Percentiles rank a stretch among this genome's conserved stretches.
Evolutionary conservation across 1,140 invertebrate genomes (phyloP).

Genomic region (Melanaphis sacchari): DNA sequence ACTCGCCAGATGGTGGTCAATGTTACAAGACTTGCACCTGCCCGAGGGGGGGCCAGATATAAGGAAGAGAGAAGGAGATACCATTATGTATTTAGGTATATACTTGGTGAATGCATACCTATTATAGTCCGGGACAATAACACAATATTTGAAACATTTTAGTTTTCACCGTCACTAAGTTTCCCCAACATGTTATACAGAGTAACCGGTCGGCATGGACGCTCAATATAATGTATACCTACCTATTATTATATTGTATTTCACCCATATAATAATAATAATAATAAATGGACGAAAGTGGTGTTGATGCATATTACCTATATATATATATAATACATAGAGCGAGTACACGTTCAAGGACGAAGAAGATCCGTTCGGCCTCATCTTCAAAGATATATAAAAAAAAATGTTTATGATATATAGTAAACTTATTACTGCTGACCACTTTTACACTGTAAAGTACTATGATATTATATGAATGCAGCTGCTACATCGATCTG

Average conservation of each 20-base stretch:
- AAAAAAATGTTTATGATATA: neutral
- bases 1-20: neutral
- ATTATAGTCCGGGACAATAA: neutral
- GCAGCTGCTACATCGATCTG: neutral
- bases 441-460: neutral
- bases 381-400: neutral
- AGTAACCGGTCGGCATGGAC: neutral
- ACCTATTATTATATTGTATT: neutral
- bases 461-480: neutral
- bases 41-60: neutral
- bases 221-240: neutral
- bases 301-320: too few relatives aligned
- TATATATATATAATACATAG: too few relatives aligned
- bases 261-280: neutral
- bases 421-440: neutral
- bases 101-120: neutral
- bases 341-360: neutral
- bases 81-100: neutral
- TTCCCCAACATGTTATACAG: neutral
- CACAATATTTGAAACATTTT: neutral
- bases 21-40: neutral
- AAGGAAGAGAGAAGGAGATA: neutral
- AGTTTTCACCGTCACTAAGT: neutral
- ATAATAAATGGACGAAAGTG: neutral
- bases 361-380: neutral